phyloP scores from a whole-genome alignment of 2,797 vertebrate species.

The Pterois miles region DNA sequence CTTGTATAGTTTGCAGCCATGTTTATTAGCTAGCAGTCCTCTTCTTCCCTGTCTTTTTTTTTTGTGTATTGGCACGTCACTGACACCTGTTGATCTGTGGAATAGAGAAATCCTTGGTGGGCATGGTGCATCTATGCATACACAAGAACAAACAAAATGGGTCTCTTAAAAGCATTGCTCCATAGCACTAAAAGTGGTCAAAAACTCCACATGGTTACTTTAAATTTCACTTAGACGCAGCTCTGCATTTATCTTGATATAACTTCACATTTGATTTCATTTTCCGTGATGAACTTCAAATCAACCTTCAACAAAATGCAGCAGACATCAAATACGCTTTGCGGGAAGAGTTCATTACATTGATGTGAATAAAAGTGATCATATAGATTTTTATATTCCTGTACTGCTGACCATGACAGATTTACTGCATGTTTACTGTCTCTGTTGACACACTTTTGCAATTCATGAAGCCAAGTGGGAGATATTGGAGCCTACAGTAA shows the following conservation, averaged over 20 bases:
- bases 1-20: background rate
- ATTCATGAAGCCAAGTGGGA: constrained; percentile 21
- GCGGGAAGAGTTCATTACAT: background rate
- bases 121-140: background rate
- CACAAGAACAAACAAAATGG: background rate
- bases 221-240: background rate
- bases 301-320: background rate
- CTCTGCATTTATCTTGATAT: background rate
- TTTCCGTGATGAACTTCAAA: background rate
- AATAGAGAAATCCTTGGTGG: background rate
- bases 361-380: constrained; percentile 25
- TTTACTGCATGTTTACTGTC: constrained; percentile 17
- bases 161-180: background rate
- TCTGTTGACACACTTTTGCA: constrained; percentile 16
- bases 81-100: background rate
- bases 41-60: background rate
- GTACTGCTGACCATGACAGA: constrained; percentile 18
- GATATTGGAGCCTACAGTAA: constrained; percentile 15
- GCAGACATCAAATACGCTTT: background rate
- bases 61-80: background rate
- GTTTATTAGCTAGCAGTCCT: background rate
- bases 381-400: constrained; percentile 10
- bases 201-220: background rate
- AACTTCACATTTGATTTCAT: background rate
- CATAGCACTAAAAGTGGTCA: background rate